These are phyloP conservation scores for Cydia pomonella DNA, from an alignment of 1,140 invertebrate species.

Conservation along the genomic window DNA sequence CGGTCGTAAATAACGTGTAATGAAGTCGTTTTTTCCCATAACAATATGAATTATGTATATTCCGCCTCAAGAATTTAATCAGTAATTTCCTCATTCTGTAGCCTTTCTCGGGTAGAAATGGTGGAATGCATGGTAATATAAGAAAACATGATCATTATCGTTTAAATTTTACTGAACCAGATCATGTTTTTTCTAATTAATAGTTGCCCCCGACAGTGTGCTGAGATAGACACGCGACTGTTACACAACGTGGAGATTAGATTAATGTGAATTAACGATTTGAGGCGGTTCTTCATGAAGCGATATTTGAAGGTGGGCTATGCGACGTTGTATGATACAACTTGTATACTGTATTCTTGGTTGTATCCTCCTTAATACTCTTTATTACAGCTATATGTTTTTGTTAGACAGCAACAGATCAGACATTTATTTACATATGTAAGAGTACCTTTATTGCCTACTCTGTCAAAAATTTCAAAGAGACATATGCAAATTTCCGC, in stretches of 20 bases:
- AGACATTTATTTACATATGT: neutral
- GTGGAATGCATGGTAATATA: neutral
- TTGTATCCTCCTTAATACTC: neutral
- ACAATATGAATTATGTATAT: too few species aligned
- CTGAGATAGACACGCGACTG: neutral
- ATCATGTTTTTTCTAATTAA: neutral
- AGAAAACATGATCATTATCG: neutral
- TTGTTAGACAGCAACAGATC: neutral
- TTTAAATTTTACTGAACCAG: neutral
- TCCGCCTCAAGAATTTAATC: too few species aligned
- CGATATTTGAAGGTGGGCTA: neutral
- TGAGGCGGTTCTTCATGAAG: neutral
- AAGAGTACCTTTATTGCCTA: too few species aligned
- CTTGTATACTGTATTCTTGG: too few species aligned
- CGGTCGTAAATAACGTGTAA: too few species aligned
- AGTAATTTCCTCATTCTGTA: neutral
- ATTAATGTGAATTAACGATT: neutral
- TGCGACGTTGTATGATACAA: neutral
- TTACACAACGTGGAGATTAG: conserved; percentile 1
- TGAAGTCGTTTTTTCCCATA: too few species aligned
- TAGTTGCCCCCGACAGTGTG: neutral
- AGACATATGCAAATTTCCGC: neutral
- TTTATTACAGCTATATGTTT: neutral
- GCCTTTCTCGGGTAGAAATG: neutral
- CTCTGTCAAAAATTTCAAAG: neutral